These are phyloP conservation scores for Augochlorella aurata DNA, from an alignment of 2,888 invertebrate genomes.

Conservation along the genomic window DNA sequence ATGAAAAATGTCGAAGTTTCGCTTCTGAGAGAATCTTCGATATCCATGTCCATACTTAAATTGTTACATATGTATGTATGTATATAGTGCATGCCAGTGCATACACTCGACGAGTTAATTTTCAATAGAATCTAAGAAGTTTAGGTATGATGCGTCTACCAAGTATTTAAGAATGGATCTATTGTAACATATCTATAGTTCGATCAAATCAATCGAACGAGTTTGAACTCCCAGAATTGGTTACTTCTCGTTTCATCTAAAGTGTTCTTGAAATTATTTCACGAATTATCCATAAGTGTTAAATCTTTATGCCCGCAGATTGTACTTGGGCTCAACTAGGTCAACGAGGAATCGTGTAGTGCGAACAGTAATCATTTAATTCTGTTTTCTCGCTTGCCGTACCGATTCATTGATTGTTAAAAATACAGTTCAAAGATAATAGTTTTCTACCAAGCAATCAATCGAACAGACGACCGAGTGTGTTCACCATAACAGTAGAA, in stretches of 20 bases:
- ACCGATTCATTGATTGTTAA: constrained; percentile 4
- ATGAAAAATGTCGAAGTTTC: neutral
- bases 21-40: neutral
- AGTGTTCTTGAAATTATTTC: constrained; percentile 10
- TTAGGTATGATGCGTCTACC: neutral
- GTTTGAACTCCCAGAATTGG: neutral
- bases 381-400: constrained; percentile 11
- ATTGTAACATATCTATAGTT: constrained; percentile 11
- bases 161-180: neutral
- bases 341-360: constrained; percentile 43
- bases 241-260: constrained; percentile 1
- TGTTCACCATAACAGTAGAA: neutral
- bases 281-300: constrained; percentile 44
- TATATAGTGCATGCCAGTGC: neutral
- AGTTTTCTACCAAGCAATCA: constrained; percentile 5
- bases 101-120: constrained; percentile 32
- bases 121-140: constrained; percentile 14
- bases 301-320: constrained; percentile 37
- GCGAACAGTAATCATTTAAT: constrained; percentile 31
- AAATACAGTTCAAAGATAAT: constrained; percentile 13
- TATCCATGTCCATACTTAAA: constrained; percentile 22
- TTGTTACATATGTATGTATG: neutral
- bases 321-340: constrained; percentile 43
- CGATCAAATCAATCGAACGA: neutral
- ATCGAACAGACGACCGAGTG: neutral